phyloP scores from a whole-genome alignment of 23 tunicate species.

The Aplidium turbinatum region DNA sequence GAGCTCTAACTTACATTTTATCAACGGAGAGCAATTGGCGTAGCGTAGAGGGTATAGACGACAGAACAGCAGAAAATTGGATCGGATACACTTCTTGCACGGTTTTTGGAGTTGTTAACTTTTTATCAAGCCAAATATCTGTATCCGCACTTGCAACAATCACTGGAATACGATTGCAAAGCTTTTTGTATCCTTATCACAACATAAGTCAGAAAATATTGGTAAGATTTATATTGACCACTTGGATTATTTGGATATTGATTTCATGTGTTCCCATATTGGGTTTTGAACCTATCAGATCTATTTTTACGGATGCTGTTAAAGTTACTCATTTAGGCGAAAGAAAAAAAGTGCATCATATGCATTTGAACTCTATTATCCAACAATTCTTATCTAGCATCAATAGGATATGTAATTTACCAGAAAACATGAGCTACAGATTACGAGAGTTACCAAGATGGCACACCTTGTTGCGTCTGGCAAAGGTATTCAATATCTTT shows the following conservation, averaged over 20 bases:
- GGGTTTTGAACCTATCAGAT: conserved; percentile 8
- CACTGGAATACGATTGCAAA: conserved; percentile 7
- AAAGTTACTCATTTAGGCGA: not conserved
- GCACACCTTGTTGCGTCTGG: not conserved
- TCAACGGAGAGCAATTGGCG: not conserved
- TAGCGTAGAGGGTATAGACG: not conserved
- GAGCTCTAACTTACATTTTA: not conserved
- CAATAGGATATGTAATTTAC: conserved; percentile 8
- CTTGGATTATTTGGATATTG: conserved; percentile 20
- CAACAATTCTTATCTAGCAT: not conserved
- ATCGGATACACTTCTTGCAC: not conserved
- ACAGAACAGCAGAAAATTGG: not conserved
- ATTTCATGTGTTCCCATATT: not conserved
- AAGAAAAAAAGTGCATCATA: not conserved
- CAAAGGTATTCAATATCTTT: not conserved
- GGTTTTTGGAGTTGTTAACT: conserved; percentile 20
- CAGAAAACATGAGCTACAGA: not conserved
- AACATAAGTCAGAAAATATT: not conserved
- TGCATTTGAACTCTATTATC: not conserved
- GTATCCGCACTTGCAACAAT: conserved; percentile 21
- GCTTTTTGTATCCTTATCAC: conserved; percentile 1
- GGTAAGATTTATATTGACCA: not conserved
- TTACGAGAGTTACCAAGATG: not conserved
- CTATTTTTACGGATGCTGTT: conserved; percentile 9
- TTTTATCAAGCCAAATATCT: conserved; percentile 30